Evolutionary conservation across 1,140 invertebrate genomes (phyloP), one percentile per base, ranked within the genome.

Genomic region (Drosophila pachea): DNA sequence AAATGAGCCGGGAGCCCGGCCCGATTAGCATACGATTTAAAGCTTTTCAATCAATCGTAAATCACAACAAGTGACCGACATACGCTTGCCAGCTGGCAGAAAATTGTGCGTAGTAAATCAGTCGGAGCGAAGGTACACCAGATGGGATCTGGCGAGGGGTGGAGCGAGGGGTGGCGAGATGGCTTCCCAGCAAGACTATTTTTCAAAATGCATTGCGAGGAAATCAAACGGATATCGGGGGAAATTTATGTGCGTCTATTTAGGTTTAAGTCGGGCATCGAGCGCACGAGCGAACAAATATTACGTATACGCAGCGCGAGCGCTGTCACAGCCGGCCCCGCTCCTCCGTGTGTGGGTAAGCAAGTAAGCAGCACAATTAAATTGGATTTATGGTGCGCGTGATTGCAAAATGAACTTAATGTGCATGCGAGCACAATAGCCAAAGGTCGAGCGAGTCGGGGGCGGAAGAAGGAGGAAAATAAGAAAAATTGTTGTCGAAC

Each of bases 221-320:
- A 73, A 81, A 82, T 76, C 77, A 67, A 74, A 69, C 70, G 78
- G 69, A 70, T 66, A 82, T 77, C 66, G 58, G 16, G 55, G 78
- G 42, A 83, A 79, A 83, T 83, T 84, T 84, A 83, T 84, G 79
- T 84, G 79, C 79, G 77, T 84, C 78, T 83, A 84, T 84, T 84
- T 84, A 76, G 75, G 65, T 84, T 74, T 71, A 65, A 78, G 73
- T 65, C 58, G 60, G 52, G 52, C 45, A 73, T 50, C 49, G 77
- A 81, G 78, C 68, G 79, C 76, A 79, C 73, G 81, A 84, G 59
- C 58, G 81, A 76, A 42, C 79, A 84, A 71, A 76, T 79, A 86
- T 86, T 84, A 86, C 79, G 79, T 86, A 84, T 76, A 86, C 81
- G 81, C 81, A 52, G 49, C 55, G 73, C 49, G 66, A 66, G 53